Conservation (phyloP, 2,888 invertebrate genomes). For the Crioceris asparagi region DNA sequence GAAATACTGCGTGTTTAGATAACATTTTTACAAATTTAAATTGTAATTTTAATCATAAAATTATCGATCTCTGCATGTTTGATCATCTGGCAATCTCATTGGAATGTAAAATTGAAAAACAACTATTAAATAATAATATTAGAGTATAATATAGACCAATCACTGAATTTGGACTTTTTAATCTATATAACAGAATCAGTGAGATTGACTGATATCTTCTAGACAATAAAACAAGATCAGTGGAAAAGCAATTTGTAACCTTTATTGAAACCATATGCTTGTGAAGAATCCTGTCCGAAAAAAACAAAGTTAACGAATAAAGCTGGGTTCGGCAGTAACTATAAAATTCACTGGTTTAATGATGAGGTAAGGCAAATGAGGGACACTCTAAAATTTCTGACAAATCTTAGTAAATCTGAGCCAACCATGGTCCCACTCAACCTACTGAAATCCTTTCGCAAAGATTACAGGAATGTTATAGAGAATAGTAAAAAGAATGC, state of each 20-base stretch:
- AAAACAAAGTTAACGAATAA: conserved; percentile 1
- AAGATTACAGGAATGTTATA: background rate
- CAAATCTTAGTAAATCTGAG: too few species aligned
- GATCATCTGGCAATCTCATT: too few species aligned
- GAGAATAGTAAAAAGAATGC: background rate
- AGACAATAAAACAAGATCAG: background rate
- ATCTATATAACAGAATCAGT: background rate
- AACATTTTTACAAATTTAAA: too few species aligned
- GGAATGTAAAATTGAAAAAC: too few species aligned
- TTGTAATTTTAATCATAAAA: too few species aligned
- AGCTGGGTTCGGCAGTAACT: background rate
- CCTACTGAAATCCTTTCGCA: too few species aligned
- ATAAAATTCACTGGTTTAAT: background rate
- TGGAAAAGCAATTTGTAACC: background rate
- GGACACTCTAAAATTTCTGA: too few species aligned
- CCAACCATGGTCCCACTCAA: too few species aligned
- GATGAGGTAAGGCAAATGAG: background rate
- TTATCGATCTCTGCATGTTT: too few species aligned
- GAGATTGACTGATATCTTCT: background rate
- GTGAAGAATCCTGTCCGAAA: background rate
- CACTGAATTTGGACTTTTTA: background rate
- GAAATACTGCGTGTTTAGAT: too few species aligned
- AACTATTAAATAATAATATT: too few species aligned
- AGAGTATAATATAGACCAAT: too few species aligned
- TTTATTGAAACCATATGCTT: background rate